phyloP scores from a whole-genome alignment of 1,140 invertebrate species.

The Drosophila nigromelanica region DNA sequence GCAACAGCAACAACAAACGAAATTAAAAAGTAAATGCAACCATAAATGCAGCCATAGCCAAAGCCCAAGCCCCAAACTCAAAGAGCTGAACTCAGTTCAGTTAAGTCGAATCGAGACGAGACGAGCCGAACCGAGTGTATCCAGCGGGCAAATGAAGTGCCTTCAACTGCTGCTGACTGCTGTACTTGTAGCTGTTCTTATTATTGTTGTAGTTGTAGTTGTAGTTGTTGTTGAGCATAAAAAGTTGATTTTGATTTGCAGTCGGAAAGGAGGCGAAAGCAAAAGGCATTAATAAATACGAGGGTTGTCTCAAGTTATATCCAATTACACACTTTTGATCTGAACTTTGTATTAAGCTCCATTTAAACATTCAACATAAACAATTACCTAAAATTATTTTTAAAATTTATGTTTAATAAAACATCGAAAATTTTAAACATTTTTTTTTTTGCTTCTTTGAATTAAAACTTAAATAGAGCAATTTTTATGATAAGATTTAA shows the following conservation, averaged over 20 bases:
- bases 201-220: background rate
- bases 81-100: conserved; percentile 20
- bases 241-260: conserved; percentile 50
- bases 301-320: conserved; percentile 26
- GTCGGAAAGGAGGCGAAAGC: conserved; percentile 24
- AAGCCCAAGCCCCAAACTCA: conserved; percentile 38
- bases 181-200: conserved; percentile 1
- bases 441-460: no score
- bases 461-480: no score
- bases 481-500: no score
- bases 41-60: conserved; percentile 65
- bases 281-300: conserved; percentile 44
- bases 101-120: conserved; percentile 12
- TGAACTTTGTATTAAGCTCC: no score
- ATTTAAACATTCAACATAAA: no score
- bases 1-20: conserved; percentile 67
- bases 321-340: background rate
- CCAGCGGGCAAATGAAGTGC: conserved; percentile 51
- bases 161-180: conserved; percentile 27
- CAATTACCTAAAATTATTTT: no score
- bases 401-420: no score
- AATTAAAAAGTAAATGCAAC: conserved; percentile 80
- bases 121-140: conserved; percentile 25
- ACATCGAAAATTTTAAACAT: no score
- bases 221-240: conserved; percentile 27